Base-by-base conservation (phyloP, 2,113 vertebrate species). In the Semnornis frantzii region DNA sequence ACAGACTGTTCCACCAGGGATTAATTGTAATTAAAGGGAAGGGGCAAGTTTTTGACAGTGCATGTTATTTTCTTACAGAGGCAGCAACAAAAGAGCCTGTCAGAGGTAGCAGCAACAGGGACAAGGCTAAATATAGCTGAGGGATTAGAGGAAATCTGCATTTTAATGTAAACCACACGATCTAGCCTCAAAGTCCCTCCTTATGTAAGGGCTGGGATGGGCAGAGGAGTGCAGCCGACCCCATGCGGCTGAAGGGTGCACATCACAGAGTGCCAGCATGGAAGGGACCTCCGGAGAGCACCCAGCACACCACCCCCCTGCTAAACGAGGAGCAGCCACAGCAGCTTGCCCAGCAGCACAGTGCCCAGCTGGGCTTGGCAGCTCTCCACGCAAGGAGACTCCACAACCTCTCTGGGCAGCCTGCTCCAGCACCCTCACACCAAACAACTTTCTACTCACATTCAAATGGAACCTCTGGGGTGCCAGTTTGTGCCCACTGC, bases 1-100 rank as follows among this genome's bases (percentile, higher is more conserved):
- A 87, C 89, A 94, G 77, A 62, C 91, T 91, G 89, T 89, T 95
- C 94, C 62, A 54, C 72, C 1, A 0, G 65, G 85, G 74, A 96
- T 83, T 94, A 92, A 91, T 17, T 85, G 89, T 94, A 91, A 95
- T 95, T 87, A 95, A 95, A 92, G 80, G 91, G 68, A 94, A 85
- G 92, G 37, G 79, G 82, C 37, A 21, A 76, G 94, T 96, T 95
- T 94, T 89, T 93, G 92, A 95, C 92, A 92, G 91, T 54, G 73
- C 72, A 6, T 83, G 76, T 92, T 97, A 96, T 88, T 92, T 91
- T 85, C 90, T 85, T 83, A 72, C 80, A 68, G 8, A 72, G 86
- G 87, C 69, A 75, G 79, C 2, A 82, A 79, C 72, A 65, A 93
- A 60, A 31, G 82, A 81, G 93, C 73, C 85, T 94, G 87, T 87